Evolutionary conservation across 2,888 invertebrate genomes (phyloP).

Genomic region (Myathropa florea): DNA sequence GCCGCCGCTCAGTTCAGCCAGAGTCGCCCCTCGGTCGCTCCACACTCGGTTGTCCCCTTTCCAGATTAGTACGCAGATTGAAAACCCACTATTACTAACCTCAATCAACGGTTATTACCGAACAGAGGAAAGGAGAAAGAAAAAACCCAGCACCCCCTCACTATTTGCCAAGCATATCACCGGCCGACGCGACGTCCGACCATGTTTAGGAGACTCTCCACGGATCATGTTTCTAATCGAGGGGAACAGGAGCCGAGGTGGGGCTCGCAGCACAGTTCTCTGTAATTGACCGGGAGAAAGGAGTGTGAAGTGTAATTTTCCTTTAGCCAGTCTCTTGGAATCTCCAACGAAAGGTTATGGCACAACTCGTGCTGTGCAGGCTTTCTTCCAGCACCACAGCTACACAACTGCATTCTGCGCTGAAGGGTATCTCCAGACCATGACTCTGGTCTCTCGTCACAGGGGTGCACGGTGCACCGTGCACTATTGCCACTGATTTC

Average conservation of each 20-base stretch:
- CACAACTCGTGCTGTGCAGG: conserved; percentile 27
- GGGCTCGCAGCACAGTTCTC: not conserved
- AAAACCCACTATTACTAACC: conserved; percentile 60
- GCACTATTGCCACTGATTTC: conserved; percentile 50
- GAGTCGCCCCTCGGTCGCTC: not conserved
- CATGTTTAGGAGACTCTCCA: not conserved
- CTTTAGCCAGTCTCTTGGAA: conserved; percentile 34
- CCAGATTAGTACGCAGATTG: conserved; percentile 54
- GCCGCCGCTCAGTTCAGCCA: conserved; percentile 19
- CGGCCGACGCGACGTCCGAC: not conserved
- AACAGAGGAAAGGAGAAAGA: not conserved
- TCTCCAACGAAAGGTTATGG: conserved; percentile 47
- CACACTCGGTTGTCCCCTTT: conserved; percentile 33
- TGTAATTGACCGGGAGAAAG: conserved; percentile 34
- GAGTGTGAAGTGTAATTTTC: conserved; percentile 52
- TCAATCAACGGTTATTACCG: conserved; percentile 57
- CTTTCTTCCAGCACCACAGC: conserved; percentile 14
- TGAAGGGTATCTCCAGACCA: not conserved
- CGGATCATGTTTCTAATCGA: conserved; percentile 42
- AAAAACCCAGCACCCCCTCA: not conserved
- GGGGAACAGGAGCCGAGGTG: not conserved
- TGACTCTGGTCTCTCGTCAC: not conserved
- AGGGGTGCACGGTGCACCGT: conserved; percentile 13
- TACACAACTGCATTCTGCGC: not conserved
- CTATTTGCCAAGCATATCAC: not conserved